Evolutionary conservation across 2,797 vertebrate genomes (phyloP).

Genomic region (Halcyon chelicuti): DNA sequence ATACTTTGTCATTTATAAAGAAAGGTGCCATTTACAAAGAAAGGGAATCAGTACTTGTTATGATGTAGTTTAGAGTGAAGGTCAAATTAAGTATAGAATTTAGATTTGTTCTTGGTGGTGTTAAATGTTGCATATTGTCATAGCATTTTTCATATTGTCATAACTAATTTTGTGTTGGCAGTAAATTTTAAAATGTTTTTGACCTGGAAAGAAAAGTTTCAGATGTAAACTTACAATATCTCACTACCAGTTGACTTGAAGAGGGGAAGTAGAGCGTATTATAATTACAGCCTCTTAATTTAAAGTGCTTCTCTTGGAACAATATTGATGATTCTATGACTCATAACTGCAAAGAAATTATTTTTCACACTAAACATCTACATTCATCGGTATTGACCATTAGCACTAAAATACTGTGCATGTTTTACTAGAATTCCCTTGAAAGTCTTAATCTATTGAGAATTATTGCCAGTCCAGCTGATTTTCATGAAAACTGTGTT

Average conservation of each 20-base stretch:
- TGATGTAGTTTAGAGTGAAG: background rate
- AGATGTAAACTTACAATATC: background rate
- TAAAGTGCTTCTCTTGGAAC: background rate
- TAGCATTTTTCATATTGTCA: background rate
- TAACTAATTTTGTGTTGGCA: background rate
- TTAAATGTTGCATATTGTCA: background rate
- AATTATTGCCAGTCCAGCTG: background rate
- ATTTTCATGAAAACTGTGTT: background rate
- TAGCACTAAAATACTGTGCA: background rate
- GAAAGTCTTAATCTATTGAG: background rate
- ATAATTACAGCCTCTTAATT: background rate
- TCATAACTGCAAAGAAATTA: background rate
- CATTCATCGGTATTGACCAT: background rate
- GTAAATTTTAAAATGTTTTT: background rate
- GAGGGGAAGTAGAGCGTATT: background rate
- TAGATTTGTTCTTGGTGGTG: background rate
- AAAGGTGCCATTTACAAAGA: background rate
- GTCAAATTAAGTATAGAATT: background rate
- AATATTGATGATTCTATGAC: background rate
- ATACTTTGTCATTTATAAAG: background rate
- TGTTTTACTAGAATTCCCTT: background rate
- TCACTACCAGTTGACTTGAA: background rate
- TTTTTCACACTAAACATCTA: background rate
- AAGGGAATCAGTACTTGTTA: background rate
- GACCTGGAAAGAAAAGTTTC: background rate